Evolutionary conservation across 2,888 invertebrate genomes (phyloP).

Genomic region (Mystacides longicornis): DNA sequence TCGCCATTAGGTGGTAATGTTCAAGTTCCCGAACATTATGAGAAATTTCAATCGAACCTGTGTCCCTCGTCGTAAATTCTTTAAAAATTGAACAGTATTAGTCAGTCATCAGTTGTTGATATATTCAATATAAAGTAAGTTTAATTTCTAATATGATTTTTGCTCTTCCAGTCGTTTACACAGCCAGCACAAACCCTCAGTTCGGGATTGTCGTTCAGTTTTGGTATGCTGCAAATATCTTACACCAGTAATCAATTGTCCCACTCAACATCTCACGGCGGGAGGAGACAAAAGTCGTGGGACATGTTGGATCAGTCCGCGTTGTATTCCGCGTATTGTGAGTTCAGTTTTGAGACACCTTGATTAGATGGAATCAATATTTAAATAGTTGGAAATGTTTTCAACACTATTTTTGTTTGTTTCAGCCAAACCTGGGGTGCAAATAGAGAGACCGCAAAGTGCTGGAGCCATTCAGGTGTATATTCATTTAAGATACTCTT

Average conservation of each 20-base stretch:
- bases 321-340: constrained; percentile 60
- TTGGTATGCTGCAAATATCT: constrained; percentile 15
- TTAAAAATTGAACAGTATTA: too few relatives aligned
- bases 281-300: constrained; percentile 84
- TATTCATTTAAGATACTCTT: too few relatives aligned
- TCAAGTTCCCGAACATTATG: too few relatives aligned
- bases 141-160: not conserved
- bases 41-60: too few relatives aligned
- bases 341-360: not conserved
- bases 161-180: constrained; percentile 17
- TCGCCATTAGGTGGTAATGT: too few relatives aligned
- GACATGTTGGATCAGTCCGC: constrained; percentile 86
- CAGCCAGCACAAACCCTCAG: constrained; percentile 22
- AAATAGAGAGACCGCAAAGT: constrained; percentile 11
- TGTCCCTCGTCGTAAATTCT: too few relatives aligned
- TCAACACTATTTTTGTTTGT: not conserved
- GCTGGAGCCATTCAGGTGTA: constrained; percentile 7
- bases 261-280: constrained; percentile 26
- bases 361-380: not conserved
- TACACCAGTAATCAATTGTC: constrained; percentile 20
- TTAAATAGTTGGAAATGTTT: not conserved
- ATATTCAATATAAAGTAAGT: not conserved
- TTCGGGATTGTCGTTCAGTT: constrained; percentile 22
- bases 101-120: too few relatives aligned
- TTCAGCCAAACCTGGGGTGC: constrained; percentile 2